Conservation (phyloP, 2,797 vertebrate genomes). For the Sebastiscus tertius region DNA sequence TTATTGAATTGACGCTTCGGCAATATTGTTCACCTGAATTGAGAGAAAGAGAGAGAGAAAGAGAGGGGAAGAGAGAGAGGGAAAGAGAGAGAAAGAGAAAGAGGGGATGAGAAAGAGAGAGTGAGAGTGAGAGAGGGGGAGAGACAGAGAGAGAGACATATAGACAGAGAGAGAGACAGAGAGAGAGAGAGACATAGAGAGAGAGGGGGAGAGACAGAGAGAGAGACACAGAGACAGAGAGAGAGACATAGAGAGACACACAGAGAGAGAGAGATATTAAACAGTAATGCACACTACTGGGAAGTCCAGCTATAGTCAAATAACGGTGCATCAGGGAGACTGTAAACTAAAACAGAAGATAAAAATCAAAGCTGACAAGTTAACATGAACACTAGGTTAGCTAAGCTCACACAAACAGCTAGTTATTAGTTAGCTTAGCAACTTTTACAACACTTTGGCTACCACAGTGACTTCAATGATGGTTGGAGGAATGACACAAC, state of each 20-base stretch:
- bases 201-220: accelerated
- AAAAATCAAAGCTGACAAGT: neutral
- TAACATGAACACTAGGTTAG: too few relatives aligned
- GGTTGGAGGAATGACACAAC: neutral
- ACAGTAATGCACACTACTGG: neutral
- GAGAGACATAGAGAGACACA: accelerated
- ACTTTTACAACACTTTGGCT: neutral
- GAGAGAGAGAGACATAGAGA: accelerated
- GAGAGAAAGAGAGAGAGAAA: too few relatives aligned
- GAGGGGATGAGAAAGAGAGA: too few relatives aligned
- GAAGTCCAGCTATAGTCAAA: neutral
- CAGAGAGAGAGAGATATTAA: neutral
- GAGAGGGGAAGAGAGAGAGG: too few relatives aligned
- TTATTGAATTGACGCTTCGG: too few relatives aligned
- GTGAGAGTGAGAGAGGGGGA: too few relatives aligned
- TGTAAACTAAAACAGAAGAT: neutral
- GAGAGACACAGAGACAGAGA: accelerated
- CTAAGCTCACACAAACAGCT: too few relatives aligned
- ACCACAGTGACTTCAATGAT: neutral
- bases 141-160: too few relatives aligned
- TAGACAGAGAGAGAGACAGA: too few relatives aligned
- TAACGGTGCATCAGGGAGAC: neutral
- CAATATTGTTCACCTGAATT: too few relatives aligned
- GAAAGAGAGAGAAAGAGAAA: too few relatives aligned
- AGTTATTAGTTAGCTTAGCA: neutral